Conservation (phyloP, 2,888 invertebrate genomes). For the Phengaris arion region DNA sequence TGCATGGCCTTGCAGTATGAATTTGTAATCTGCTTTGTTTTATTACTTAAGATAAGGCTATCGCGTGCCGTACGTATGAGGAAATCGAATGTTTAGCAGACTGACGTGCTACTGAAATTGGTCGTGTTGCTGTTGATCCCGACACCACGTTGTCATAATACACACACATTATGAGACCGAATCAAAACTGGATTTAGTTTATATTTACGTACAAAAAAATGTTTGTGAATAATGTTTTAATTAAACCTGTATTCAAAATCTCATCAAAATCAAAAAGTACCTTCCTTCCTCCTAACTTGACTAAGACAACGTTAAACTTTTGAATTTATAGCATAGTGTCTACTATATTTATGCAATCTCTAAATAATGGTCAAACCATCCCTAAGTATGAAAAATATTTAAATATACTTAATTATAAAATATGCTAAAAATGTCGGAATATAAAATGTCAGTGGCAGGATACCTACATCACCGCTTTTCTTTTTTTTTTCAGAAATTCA, state of each 20-base stretch:
- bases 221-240: too few relatives aligned
- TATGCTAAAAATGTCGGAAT: slow-evolving; percentile 19
- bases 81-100: not conserved
- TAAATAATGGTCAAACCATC: not conserved
- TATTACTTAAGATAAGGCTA: slow-evolving; percentile 2
- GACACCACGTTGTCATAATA: too few relatives aligned
- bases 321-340: not conserved
- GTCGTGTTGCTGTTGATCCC: too few relatives aligned
- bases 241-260: too few relatives aligned
- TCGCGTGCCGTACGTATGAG: not conserved
- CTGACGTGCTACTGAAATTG: too few relatives aligned
- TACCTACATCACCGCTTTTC: slow-evolving; percentile 6
- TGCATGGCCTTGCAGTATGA: slow-evolving; percentile 33
- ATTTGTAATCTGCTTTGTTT: slow-evolving; percentile 2
- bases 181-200: too few relatives aligned
- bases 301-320: too few relatives aligned
- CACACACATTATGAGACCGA: too few relatives aligned
- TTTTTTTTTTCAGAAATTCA: slow-evolving; percentile 8
- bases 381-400: not conserved
- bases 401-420: slow-evolving; percentile 9
- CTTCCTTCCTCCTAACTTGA: too few relatives aligned
- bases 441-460: slow-evolving; percentile 15
- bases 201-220: too few relatives aligned
- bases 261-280: too few relatives aligned
- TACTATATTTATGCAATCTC: not conserved